These are phyloP conservation scores for Penaeus vannamei DNA, from an alignment of 1,140 invertebrate species.

Conservation along the genomic window DNA sequence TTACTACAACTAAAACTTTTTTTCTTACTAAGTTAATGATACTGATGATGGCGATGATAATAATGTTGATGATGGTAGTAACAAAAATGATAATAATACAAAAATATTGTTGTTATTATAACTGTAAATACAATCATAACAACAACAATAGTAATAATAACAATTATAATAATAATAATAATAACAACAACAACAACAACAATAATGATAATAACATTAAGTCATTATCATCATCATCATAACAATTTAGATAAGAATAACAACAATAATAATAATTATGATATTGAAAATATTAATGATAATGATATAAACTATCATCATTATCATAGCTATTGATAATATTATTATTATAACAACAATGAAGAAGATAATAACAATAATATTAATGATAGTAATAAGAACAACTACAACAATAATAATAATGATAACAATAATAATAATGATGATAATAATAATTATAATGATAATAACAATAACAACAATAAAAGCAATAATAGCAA, in stretches of 20 bases:
- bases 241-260: too few relatives aligned
- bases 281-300: not conserved
- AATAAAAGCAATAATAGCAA: not conserved
- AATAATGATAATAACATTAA: constrained; percentile 14
- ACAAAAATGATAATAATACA: too few relatives aligned
- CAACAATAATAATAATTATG: not conserved
- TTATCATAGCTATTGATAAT: not conserved
- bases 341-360: not conserved
- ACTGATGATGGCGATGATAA: too few relatives aligned
- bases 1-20: too few relatives aligned
- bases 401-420: not conserved
- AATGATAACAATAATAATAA: not conserved
- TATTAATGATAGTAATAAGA: not conserved
- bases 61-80: too few relatives aligned
- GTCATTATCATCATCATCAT: too few relatives aligned
- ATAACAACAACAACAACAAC: constrained; percentile 16
- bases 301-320: not conserved
- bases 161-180: constrained; percentile 16
- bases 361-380: not conserved
- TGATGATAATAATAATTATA: not conserved
- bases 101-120: too few relatives aligned
- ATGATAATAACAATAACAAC: not conserved
- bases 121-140: too few relatives aligned
- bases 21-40: too few relatives aligned
- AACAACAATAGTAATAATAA: too few relatives aligned